phyloP scores from a whole-genome alignment of 2,113 vertebrate species.

The Varanus salvator region DNA sequence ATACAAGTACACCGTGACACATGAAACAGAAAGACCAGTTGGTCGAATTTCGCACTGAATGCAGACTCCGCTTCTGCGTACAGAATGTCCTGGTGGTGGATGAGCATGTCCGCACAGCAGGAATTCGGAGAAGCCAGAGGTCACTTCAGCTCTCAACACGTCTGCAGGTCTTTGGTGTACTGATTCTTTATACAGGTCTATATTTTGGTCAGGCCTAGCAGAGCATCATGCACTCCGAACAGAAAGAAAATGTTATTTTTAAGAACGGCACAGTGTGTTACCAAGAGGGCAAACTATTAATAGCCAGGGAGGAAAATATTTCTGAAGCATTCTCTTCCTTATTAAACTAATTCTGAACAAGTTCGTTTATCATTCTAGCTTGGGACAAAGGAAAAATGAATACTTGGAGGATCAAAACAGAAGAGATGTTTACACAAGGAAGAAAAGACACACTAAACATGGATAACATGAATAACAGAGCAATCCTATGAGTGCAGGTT shows the following conservation, averaged over 20 bases:
- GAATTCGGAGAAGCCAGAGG: not conserved
- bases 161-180: constrained; percentile 4
- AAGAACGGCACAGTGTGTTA: not conserved
- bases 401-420: not conserved
- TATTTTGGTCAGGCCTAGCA: constrained; percentile 33
- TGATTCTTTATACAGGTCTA: constrained; percentile 36
- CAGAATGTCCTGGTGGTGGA: constrained; percentile 21
- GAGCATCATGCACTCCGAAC: not conserved
- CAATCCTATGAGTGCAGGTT: too few relatives aligned
- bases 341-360: constrained; percentile 34
- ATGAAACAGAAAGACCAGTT: not conserved
- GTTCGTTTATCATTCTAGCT: not conserved
- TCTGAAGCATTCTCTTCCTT: not conserved
- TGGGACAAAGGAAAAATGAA: too few relatives aligned
- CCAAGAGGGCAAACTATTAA: not conserved
- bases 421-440: not conserved
- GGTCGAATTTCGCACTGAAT: constrained; percentile 24
- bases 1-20: too few relatives aligned
- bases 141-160: constrained; percentile 9
- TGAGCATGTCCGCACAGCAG: constrained; percentile 13
- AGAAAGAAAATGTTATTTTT: constrained; percentile 15
- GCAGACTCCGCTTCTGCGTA: constrained; percentile 15
- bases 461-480: not conserved
- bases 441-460: not conserved
- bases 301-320: not conserved